Evolutionary conservation across 2,888 invertebrate genomes (phyloP).

Genomic region (Drosophila falleni): DNA sequence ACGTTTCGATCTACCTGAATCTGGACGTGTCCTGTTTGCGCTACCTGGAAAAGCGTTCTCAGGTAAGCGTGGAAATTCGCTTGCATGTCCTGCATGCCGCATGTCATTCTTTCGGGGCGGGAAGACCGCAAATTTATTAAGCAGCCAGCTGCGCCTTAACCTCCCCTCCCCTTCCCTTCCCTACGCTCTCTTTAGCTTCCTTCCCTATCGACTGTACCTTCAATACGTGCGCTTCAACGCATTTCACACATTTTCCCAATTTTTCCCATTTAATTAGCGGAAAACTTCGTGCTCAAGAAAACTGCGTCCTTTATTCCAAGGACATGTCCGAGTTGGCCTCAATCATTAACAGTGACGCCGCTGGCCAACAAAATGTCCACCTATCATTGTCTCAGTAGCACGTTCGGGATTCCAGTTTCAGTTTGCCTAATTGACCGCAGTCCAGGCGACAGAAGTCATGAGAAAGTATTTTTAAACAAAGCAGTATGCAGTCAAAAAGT

Average conservation of each 20-base stretch:
- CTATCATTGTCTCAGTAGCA: conserved; percentile 37
- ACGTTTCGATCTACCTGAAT: conserved; percentile 44
- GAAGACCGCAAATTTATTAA: conserved; percentile 81
- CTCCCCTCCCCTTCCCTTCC: conserved; percentile 1
- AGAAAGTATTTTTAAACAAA: conserved; percentile 34
- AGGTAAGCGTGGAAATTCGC: conserved; percentile 66
- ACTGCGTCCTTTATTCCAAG: conserved; percentile 38
- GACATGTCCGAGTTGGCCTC: conserved; percentile 31
- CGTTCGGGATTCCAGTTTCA: conserved; percentile 23
- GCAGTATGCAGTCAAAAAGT: conserved; percentile 5
- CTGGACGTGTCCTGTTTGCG: background rate
- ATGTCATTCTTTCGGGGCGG: conserved; percentile 63
- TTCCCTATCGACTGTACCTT: conserved; percentile 5
- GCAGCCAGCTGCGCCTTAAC: conserved; percentile 63
- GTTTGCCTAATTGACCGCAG: conserved; percentile 50
- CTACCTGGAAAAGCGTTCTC: conserved; percentile 68
- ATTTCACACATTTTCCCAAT: conserved; percentile 60
- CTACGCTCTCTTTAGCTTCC: background rate
- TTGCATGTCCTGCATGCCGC: conserved; percentile 42
- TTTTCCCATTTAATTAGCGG: conserved; percentile 62
- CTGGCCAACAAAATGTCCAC: conserved; percentile 20
- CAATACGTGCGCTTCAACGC: conserved; percentile 62
- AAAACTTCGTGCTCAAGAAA: conserved; percentile 52
- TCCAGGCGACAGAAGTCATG: conserved; percentile 48
- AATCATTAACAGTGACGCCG: conserved; percentile 56